Percentiles rank a stretch among this genome's conserved stretches.
These are phyloP conservation scores for Sminthurides aquaticus DNA, from an alignment of 2,888 invertebrate species.

Conservation along the genomic window DNA sequence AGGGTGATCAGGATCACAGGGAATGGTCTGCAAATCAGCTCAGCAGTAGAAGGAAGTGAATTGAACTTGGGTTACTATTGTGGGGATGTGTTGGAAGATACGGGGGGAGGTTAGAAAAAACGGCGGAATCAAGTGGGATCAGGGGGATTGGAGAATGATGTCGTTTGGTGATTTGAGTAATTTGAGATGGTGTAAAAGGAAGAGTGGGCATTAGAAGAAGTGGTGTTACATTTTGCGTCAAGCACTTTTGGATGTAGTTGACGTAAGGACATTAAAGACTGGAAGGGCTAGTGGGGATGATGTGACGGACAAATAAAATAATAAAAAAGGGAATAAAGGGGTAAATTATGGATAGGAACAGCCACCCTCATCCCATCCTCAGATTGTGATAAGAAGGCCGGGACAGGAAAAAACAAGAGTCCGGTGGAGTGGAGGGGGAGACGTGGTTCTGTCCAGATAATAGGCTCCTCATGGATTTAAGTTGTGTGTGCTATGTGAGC, in stretches of 20 bases:
- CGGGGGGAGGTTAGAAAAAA: background rate
- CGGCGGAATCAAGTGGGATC: background rate
- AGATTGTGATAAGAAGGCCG: background rate
- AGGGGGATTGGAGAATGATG: constrained; percentile 1
- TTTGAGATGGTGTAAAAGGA: background rate
- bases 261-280: background rate
- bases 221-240: background rate
- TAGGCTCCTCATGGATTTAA: background rate
- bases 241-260: background rate
- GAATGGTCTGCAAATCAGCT: too few relatives aligned
- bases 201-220: constrained; percentile 3
- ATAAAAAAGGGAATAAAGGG: constrained; percentile 8
- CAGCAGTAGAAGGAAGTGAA: too few relatives aligned
- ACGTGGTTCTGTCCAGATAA: background rate
- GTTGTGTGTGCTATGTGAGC: too few relatives aligned
- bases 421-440: background rate
- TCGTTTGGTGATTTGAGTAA: constrained; percentile 1
- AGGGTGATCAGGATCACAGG: background rate
- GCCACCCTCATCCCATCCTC: background rate
- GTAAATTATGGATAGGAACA: background rate
- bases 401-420: too few relatives aligned
- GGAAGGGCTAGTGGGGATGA: background rate
- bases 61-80: too few relatives aligned
- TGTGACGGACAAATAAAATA: constrained; percentile 7
- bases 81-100: background rate